Conservation (phyloP, 2,113 vertebrate genomes). For the Diphyllodes magnificus region DNA sequence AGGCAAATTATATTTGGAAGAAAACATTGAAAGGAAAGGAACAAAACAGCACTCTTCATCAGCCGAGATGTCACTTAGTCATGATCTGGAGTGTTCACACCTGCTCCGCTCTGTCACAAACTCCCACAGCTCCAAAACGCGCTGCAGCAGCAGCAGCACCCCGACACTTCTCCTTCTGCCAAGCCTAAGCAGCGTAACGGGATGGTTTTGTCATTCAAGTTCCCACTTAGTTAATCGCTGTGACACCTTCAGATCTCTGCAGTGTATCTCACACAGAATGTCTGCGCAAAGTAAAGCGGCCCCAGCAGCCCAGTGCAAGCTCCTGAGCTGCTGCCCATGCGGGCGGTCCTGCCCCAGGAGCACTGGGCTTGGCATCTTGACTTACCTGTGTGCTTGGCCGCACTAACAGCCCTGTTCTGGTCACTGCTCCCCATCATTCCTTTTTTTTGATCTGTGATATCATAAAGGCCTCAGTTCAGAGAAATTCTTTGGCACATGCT, state of each 20-base stretch:
- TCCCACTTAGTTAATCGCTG: background rate
- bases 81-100: constrained; percentile 38
- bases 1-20: constrained; percentile 31
- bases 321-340: background rate
- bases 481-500: background rate
- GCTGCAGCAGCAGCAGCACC: constrained; percentile 16
- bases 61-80: constrained; percentile 22
- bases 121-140: background rate
- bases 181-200: background rate
- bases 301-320: background rate
- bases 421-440: background rate
- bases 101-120: background rate
- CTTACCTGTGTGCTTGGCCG: background rate
- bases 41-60: constrained; percentile 2
- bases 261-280: background rate
- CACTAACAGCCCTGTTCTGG: background rate
- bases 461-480: background rate
- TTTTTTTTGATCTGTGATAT: background rate
- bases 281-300: background rate
- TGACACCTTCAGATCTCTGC: background rate
- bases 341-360: background rate
- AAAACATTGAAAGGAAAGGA: background rate
- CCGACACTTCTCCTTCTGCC: constrained; percentile 1
- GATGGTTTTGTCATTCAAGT: background rate
- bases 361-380: background rate